Evolutionary conservation across 2,888 invertebrate species (phyloP).

Genomic region (Pterobdella sp.): DNA sequence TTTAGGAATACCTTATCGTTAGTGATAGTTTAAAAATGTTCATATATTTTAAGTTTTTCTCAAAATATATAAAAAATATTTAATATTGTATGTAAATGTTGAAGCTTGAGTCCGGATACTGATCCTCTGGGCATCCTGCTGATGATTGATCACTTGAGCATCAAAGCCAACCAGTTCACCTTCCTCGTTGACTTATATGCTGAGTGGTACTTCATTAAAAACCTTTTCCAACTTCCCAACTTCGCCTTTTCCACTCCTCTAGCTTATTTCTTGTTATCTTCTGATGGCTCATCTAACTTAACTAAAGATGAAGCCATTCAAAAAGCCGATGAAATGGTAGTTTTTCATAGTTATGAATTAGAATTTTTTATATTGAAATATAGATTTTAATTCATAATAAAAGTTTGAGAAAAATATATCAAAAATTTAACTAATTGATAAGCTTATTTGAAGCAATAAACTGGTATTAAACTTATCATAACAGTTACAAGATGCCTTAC

Average conservation of each 20-base stretch:
- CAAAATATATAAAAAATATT: too few relatives aligned
- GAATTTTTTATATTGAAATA: too few relatives aligned
- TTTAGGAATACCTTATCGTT: too few relatives aligned
- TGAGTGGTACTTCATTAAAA: constrained; percentile 56
- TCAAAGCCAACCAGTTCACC: constrained; percentile 64
- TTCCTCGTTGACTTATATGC: constrained; percentile 60
- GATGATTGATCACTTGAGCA: constrained; percentile 72
- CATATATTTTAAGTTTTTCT: too few relatives aligned
- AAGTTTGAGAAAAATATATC: too few relatives aligned
- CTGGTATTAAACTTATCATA: constrained; percentile 17
- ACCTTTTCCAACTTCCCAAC: constrained; percentile 74
- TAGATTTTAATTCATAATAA: too few relatives aligned
- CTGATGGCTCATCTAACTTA: background rate
- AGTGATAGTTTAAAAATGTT: too few relatives aligned
- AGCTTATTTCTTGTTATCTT: constrained; percentile 49
- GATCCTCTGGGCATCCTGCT: constrained; percentile 56
- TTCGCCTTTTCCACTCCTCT: constrained; percentile 74
- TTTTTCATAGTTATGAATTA: too few relatives aligned
- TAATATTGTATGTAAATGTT: too few relatives aligned
- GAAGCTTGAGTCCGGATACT: constrained; percentile 47
- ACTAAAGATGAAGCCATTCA: constrained; percentile 38
- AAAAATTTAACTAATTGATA: too few relatives aligned
- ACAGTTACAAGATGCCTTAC: constrained; percentile 65
- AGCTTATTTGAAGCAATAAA: too few relatives aligned
- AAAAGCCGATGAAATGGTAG: constrained; percentile 56